These are phyloP conservation scores for Erebia ligea DNA, from an alignment of 2,888 invertebrate species.

Conservation along the genomic window DNA sequence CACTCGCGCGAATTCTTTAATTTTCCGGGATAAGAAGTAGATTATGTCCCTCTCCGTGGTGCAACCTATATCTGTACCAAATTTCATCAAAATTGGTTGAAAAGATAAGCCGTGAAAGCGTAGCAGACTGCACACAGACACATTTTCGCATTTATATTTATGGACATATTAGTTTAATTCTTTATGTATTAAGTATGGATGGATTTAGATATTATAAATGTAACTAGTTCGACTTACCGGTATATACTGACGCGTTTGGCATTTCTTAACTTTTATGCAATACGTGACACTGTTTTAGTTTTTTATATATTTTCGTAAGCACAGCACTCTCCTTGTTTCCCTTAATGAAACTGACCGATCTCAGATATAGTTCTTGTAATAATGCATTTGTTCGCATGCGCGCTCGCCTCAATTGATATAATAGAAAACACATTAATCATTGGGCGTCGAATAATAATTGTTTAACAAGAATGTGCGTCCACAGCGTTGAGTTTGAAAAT, in stretches of 20 bases:
- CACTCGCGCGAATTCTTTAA: too few relatives aligned
- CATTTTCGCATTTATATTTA: too few relatives aligned
- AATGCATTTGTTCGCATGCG: conserved; percentile 77
- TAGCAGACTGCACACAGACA: too few relatives aligned
- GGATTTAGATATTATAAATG: too few relatives aligned
- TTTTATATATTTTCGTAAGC: conserved; percentile 42
- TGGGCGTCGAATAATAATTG: conserved; percentile 58
- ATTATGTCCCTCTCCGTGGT: too few relatives aligned
- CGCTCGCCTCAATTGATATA: conserved; percentile 72
- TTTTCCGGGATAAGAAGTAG: too few relatives aligned
- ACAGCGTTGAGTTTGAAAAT: conserved; percentile 70
- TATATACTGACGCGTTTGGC: conserved; percentile 5
- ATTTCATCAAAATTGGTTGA: too few relatives aligned
- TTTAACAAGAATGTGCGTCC: conserved; percentile 49
- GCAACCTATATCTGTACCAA: too few relatives aligned
- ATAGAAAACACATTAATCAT: conserved; percentile 76
- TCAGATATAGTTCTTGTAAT: conserved; percentile 62
- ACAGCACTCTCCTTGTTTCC: conserved; percentile 46
- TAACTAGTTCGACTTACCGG: background rate
- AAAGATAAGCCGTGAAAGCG: too few relatives aligned
- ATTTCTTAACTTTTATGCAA: conserved; percentile 14
- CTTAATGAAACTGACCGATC: conserved; percentile 55
- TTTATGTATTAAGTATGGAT: too few relatives aligned
- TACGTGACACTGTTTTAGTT: background rate
- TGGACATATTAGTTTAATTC: too few relatives aligned